Evolutionary conservation across 2,797 vertebrate species (phyloP).

Genomic region (Glossophaga mutica): DNA sequence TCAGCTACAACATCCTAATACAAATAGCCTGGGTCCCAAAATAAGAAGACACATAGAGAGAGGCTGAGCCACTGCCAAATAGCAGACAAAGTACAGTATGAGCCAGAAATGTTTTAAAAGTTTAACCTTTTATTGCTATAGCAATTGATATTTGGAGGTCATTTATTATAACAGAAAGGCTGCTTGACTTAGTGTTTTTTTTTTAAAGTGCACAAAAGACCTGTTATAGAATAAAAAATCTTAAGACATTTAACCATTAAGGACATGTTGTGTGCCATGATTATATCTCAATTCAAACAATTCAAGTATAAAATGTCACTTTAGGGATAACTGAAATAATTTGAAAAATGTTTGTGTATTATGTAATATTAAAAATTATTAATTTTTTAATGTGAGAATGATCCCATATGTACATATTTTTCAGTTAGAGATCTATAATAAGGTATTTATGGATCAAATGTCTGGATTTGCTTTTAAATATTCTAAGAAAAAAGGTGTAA

Average conservation of each 20-base stretch:
- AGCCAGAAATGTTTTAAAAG: background rate
- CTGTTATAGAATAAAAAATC: background rate
- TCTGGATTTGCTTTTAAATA: background rate
- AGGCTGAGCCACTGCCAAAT: background rate
- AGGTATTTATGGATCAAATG: background rate
- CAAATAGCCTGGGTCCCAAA: background rate
- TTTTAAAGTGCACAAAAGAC: background rate
- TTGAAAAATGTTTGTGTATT: background rate
- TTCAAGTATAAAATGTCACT: background rate
- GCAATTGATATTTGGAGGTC: background rate
- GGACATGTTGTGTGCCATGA: background rate
- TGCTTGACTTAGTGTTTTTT: background rate
- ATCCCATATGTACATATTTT: background rate
- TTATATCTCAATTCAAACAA: background rate
- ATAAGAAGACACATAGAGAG: background rate
- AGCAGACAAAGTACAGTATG: background rate
- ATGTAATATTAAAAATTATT: background rate
- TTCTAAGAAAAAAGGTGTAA: background rate
- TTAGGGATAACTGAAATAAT: background rate
- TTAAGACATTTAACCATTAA: background rate
- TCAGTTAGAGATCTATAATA: background rate
- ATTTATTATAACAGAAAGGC: background rate
- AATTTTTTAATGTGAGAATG: background rate
- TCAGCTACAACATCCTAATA: background rate
- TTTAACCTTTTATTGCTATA: background rate